These are phyloP conservation scores for Yponomeuta plumbellus DNA, from an alignment of 2,888 invertebrate genomes.

Conservation along the genomic window DNA sequence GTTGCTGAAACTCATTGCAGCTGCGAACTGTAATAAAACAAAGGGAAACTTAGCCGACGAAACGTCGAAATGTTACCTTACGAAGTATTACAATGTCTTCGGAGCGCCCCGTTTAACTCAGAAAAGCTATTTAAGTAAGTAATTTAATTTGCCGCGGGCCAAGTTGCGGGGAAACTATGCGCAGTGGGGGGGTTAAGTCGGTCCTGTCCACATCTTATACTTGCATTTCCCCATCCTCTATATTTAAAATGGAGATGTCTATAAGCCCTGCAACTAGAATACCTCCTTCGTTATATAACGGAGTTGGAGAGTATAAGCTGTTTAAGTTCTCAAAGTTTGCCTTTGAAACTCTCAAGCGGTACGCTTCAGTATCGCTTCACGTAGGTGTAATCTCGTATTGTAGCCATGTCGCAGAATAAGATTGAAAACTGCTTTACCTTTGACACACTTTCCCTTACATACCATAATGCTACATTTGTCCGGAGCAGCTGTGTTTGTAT, in stretches of 20 bases:
- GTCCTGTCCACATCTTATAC: slow-evolving; percentile 39
- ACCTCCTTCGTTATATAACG: slow-evolving; percentile 19
- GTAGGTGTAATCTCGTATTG: not conserved
- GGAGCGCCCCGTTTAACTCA: slow-evolving; percentile 43
- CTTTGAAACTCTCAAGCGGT: not conserved
- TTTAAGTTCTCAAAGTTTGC: not conserved
- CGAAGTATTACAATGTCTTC: slow-evolving; percentile 47
- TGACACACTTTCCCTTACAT: not conserved
- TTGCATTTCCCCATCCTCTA: not conserved
- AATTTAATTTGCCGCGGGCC: slow-evolving; percentile 52
- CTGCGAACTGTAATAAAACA: slow-evolving; percentile 41
- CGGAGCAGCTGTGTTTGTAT: not conserved
- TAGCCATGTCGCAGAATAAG: not conserved
- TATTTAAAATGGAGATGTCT: slow-evolving; percentile 48
- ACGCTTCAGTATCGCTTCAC: not conserved
- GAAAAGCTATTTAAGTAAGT: slow-evolving; percentile 59
- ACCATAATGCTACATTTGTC: no score
- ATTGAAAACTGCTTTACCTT: not conserved
- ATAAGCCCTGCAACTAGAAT: slow-evolving; percentile 42
- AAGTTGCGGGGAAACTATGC: slow-evolving; percentile 52
- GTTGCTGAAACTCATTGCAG: slow-evolving; percentile 37
- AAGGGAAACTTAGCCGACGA: slow-evolving; percentile 36
- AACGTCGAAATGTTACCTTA: slow-evolving; percentile 40
- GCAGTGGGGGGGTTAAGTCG: slow-evolving; percentile 42
- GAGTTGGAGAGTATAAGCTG: not conserved